Percentiles rank a stretch among this genome's conserved stretches.
phyloP scores from a whole-genome alignment of 2,888 invertebrate genomes.

The Lutraria lutraria region DNA sequence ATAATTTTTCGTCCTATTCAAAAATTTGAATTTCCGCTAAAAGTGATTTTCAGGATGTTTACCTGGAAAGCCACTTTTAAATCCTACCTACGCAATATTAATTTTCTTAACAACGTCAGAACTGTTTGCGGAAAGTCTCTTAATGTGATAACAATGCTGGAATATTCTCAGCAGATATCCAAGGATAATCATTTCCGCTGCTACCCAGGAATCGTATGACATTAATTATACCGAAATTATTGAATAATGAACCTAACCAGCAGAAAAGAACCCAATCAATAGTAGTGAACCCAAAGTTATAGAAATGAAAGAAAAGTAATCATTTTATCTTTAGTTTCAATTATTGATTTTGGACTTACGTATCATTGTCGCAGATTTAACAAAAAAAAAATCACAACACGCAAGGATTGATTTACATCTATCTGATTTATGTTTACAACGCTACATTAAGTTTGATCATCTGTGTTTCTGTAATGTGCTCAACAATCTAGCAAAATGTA shows the following conservation, averaged over 20 bases:
- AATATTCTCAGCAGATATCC: background rate
- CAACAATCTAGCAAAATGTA: no score
- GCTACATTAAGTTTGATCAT: background rate
- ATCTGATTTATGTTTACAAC: background rate
- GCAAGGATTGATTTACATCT: background rate
- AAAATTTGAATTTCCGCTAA: background rate
- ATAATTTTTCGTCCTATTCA: background rate
- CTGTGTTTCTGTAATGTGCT: no score
- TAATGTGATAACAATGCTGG: background rate
- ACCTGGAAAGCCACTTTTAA: background rate
- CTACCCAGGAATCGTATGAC: conserved; percentile 26
- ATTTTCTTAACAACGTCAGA: background rate
- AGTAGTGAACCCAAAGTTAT: background rate
- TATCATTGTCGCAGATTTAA: background rate
- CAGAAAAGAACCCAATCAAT: conserved; percentile 44
- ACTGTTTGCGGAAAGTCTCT: background rate
- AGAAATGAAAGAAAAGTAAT: conserved; percentile 49
- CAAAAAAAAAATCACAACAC: background rate
- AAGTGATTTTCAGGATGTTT: background rate
- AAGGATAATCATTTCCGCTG: conserved; percentile 36
- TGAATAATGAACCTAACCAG: conserved; percentile 32
- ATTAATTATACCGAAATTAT: conserved; percentile 44
- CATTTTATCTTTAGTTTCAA: conserved; percentile 22
- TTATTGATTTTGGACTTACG: conserved; percentile 25
- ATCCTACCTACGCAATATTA: background rate